Base-by-base conservation (phyloP, 2,113 vertebrate genomes). In the Pleuronectes platessa region DNA sequence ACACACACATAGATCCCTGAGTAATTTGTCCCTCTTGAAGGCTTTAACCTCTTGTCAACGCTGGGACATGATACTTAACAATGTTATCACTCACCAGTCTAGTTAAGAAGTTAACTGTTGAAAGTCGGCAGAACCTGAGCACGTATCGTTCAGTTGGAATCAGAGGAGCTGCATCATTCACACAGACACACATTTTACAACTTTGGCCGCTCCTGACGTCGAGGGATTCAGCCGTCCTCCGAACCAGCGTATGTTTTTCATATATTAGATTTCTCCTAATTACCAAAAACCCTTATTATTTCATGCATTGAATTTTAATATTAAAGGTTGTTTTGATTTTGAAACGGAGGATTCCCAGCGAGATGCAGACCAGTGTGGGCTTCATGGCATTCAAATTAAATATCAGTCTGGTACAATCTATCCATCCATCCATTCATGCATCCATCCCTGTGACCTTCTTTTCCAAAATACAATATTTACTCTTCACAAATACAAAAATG, bases 1-100 rank as follows among this genome's bases (percentile, higher is more conserved):
- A 27, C 65, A 61, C 79, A 60, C 59, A 13, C 31, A 58, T 70
- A 82, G 67, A 74, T 73, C 81, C 74, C 80, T 21, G 63, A 86
- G 84, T 90, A 87, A 90, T 91, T 89, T 84, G 88, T 89, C 88
- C 78, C 79, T 76, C 81, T 69, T 85, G 64, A 87, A 84, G 87
- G 86, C 65, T 83, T 79, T 87, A 84, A 88, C 84, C 82, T 42
- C 88, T 76, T 80, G 77, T 89, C 88, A 89, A 77, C n/a, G 31
- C 68, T 31, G 54, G 85, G 81, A 63, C 79, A 66, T 63, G 75
- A 89, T 83, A 88, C 79, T 93, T 92, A 92, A 84, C 85, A 77
- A 66, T 54, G 74, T 83, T n/a, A 86, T 86, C 82, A 68, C 79
- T 90, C 85, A 80, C 58, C 76, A 72, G 75, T 80, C 86, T 88